Base-by-base conservation (phyloP, 2,797 vertebrate genomes). In the Lepus oiostolus region DNA sequence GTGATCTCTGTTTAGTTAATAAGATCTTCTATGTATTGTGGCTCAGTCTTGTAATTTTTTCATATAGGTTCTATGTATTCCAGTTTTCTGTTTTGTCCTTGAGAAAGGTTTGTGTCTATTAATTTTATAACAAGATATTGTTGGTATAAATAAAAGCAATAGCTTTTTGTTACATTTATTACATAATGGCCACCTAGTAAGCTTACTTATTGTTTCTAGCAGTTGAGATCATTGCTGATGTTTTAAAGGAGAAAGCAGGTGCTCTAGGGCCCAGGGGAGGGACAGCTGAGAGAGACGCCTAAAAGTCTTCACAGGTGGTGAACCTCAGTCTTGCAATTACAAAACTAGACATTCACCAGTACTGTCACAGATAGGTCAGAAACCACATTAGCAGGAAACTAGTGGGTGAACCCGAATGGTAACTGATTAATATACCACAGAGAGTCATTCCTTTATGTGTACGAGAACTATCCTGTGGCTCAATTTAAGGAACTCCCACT, bases 31-130 rank as follows among this genome's bases (percentile, higher is more conserved):
- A 60, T 86, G 30, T 63, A 24, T 50, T 81, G 76, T 63, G 83
- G 32, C 79, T 91, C 90, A 72, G 38, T 85, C 92, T 93, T 92
- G 42, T 93, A 17, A 67, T 92, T 86, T 89, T 67, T 74, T 93
- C 62, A 76, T 85, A 92, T n/a, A 81, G 21, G 21, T 60, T 85
- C 22, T 68, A 38, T 70, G 54, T 16, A 82, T 85, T 91, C 95
- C 62, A 85, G 14, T 92, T 93, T 92, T 93, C 65, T 79, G 21
- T 88, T 94, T 91, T 94, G 26, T 16, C 24, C 35, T 13, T 1
- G 10, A 88, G 70, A 82, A 90, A 88, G 38, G 19, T 42, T 63
- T 83, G 72, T 91, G 75, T 81, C n/a, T 72, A 79, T 83, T 79
- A 28, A 54, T 85, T 93, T 93, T 92, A 67, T 88, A 87, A 74